These are phyloP conservation scores for Cynodonichthys magdalenae DNA, from an alignment of 2,797 vertebrate genomes.

Conservation along the genomic window DNA sequence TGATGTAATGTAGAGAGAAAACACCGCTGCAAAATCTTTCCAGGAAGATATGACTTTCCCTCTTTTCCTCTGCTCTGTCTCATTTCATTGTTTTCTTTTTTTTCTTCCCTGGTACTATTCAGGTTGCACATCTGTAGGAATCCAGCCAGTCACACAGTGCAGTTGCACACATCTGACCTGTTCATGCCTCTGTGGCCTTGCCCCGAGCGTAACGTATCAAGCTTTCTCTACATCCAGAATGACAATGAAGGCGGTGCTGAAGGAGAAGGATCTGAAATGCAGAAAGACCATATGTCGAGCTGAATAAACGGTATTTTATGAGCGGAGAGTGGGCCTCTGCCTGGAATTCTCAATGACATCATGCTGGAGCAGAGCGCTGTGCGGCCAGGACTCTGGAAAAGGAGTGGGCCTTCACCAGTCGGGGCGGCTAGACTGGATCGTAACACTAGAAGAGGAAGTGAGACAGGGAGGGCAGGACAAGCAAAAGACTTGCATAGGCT, in stretches of 20 bases:
- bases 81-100: constrained; percentile 33
- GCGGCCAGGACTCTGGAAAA: constrained; percentile 45
- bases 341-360: constrained; percentile 82
- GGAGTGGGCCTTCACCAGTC: constrained; percentile 54
- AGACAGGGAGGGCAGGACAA: constrained; percentile 27
- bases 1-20: constrained; percentile 70
- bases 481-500: constrained; percentile 26
- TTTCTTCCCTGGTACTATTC: constrained; percentile 22
- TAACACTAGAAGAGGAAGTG: constrained; percentile 39
- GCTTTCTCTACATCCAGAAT: constrained; percentile 22
- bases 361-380: constrained; percentile 53
- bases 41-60: constrained; percentile 57
- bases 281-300: constrained; percentile 73
- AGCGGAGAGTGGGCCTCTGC: constrained; percentile 75
- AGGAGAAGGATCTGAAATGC: constrained; percentile 52
- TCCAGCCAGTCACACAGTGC: constrained; percentile 39
- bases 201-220: constrained; percentile 32
- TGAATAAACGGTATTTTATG: constrained; percentile 73
- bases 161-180: constrained; percentile 40
- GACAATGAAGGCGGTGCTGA: constrained; percentile 21
- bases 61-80: constrained; percentile 33
- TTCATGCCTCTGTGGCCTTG: constrained; percentile 41
- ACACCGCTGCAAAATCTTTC: constrained; percentile 50
- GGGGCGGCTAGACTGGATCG: constrained; percentile 33
- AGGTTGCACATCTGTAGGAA: constrained; percentile 38